Evolutionary conservation across 2,113 vertebrate genomes (phyloP).

Genomic region (Phalacrocorax carbo): DNA sequence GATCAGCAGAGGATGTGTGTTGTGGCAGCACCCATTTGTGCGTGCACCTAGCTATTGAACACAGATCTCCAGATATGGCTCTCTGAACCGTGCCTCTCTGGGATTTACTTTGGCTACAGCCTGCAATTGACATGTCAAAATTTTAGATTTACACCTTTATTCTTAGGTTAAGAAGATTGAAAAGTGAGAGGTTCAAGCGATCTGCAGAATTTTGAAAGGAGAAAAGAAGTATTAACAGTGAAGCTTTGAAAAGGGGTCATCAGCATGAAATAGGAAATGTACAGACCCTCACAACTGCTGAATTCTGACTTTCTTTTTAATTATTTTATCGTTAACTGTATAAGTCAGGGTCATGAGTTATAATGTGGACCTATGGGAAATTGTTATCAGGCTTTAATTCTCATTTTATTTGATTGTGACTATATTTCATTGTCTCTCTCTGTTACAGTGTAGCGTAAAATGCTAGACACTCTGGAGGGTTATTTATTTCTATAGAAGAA

Average conservation of each 20-base stretch:
- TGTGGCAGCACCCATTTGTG: neutral
- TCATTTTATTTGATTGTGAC: neutral
- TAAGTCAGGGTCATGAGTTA: neutral
- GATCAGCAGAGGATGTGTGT: neutral
- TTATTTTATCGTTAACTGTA: neutral
- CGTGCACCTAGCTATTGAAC: neutral
- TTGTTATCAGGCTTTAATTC: neutral
- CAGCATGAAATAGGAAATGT: neutral
- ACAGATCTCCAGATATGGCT: neutral
- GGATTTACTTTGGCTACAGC: neutral
- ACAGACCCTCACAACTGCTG: neutral
- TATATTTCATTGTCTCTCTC: neutral
- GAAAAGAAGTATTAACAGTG: neutral
- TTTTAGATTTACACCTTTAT: neutral
- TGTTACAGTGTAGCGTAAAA: neutral
- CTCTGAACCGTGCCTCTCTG: neutral
- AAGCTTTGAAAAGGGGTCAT: neutral
- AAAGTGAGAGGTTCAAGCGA: neutral
- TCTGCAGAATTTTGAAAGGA: neutral
- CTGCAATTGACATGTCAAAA: neutral
- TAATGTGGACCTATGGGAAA: neutral
- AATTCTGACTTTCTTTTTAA: slow-evolving; percentile 1
- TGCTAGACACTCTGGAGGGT: neutral
- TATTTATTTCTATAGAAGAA: neutral
- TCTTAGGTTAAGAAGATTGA: neutral